phyloP scores from a whole-genome alignment of 2,797 vertebrate genomes.

The Phoxinus dragarum region DNA sequence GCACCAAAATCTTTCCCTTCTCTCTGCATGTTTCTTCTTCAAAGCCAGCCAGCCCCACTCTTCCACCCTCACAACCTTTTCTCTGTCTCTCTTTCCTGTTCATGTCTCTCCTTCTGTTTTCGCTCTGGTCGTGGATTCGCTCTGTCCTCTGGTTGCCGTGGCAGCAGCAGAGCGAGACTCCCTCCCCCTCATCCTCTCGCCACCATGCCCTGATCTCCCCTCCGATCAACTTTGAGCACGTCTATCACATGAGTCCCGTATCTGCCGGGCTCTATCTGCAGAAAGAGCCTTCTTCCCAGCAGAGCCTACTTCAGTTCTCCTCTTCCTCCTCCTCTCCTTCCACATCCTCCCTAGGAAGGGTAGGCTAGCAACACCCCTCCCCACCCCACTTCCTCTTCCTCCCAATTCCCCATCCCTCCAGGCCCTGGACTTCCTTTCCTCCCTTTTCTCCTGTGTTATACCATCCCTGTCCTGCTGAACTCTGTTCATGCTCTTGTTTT shows the following conservation, averaged over 20 bases:
- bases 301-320: conserved; percentile 83
- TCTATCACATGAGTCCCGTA: conserved; percentile 85
- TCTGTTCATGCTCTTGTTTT: conserved; percentile 24
- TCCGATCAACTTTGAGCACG: conserved; percentile 88
- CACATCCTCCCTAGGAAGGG: conserved; percentile 87
- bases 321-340: conserved; percentile 86
- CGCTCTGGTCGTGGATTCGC: conserved; percentile 59
- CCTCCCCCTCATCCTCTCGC: conserved; percentile 80
- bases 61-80: conserved; percentile 66
- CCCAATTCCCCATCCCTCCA: conserved; percentile 39
- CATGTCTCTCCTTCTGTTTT: conserved; percentile 67
- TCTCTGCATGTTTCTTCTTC: conserved; percentile 66
- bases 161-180: conserved; percentile 82
- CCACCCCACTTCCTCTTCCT: conserved; percentile 26
- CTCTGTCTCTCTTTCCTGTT: conserved; percentile 64
- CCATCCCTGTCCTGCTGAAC: conserved; percentile 33
- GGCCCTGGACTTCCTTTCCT: conserved; percentile 41
- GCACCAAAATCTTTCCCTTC: conserved; percentile 31
- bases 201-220: conserved; percentile 86
- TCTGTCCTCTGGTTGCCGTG: conserved; percentile 63
- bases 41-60: conserved; percentile 52
- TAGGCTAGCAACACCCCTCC: conserved; percentile 79
- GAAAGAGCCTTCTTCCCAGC: conserved; percentile 82
- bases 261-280: conserved; percentile 87
- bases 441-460: conserved; percentile 7